A percentile compares a stretch with the other conserved stretches of the same genome.
These are phyloP conservation scores for Actinia tenebrosa DNA, from an alignment of 64 coral and sea anemone species.

Conservation along the genomic window DNA sequence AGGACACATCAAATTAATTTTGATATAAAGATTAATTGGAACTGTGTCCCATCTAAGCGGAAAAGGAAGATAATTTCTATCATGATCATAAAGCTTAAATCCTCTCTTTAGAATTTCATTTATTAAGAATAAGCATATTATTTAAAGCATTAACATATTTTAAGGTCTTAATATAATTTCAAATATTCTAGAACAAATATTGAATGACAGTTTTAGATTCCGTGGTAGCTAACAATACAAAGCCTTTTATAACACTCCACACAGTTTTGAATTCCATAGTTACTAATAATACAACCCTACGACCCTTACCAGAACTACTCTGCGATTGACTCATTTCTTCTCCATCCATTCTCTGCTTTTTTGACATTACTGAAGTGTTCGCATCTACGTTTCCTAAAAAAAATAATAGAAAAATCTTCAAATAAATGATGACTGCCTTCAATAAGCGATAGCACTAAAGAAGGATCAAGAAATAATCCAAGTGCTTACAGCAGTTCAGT, in stretches of 20 bases:
- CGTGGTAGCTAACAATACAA: too few relatives aligned
- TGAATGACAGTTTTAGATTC: not conserved
- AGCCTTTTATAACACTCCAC: too few relatives aligned
- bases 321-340: not conserved
- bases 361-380: not conserved
- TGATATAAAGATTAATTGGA: too few relatives aligned
- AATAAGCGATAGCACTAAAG: not conserved
- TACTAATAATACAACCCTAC: not conserved
- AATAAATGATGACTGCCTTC: not conserved
- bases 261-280: not conserved
- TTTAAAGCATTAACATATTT: too few relatives aligned
- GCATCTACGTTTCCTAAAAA: slow-evolving; percentile 20
- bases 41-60: too few relatives aligned
- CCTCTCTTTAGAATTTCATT: too few relatives aligned
- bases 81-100: too few relatives aligned
- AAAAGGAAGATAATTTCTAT: too few relatives aligned
- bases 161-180: too few relatives aligned
- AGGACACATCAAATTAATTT: too few relatives aligned
- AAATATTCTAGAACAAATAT: too few relatives aligned
- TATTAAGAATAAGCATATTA: too few relatives aligned
- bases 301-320: not conserved
- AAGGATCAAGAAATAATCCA: not conserved
- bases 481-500: not conserved
- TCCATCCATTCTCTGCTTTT: not conserved
- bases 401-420: not conserved